Evolutionary conservation across 1,140 invertebrate genomes (phyloP).

Genomic region (Bicyclus anynana): DNA sequence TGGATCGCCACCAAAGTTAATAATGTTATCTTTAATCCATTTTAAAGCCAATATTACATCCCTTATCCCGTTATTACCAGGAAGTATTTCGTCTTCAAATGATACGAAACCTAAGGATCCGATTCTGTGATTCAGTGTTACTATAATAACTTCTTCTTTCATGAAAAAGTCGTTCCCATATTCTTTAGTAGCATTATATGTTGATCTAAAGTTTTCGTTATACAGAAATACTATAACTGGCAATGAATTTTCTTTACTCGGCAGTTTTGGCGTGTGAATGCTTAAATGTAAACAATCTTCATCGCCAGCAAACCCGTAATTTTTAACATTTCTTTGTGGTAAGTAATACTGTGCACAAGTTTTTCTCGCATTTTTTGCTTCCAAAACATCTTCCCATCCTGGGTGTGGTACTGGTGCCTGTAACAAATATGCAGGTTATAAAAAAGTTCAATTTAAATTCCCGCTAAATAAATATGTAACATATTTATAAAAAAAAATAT

Average conservation of each 20-base stretch:
- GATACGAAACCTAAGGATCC: conserved; percentile 78
- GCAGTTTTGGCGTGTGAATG: conserved; percentile 82
- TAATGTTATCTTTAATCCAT: conserved; percentile 81
- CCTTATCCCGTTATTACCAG: conserved; percentile 79
- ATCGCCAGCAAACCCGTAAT: conserved; percentile 59
- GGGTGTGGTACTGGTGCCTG: conserved; percentile 64
- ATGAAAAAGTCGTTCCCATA: conserved; percentile 79
- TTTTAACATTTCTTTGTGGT: conserved; percentile 35
- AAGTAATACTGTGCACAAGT: conserved; percentile 56
- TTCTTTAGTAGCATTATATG: conserved; percentile 68
- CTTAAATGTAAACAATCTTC: conserved; percentile 93
- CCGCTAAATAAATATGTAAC: no score
- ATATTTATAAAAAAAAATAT: no score
- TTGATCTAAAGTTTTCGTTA: conserved; percentile 81
- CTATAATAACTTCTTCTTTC: conserved; percentile 77
- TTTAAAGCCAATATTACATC: conserved; percentile 79
- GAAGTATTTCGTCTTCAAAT: conserved; percentile 78
- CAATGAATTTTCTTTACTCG: conserved; percentile 38
- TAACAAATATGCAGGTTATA: conserved; percentile 21
- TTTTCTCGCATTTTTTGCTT: conserved; percentile 58
- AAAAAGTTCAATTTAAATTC: no score
- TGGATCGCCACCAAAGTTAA: conserved; percentile 78
- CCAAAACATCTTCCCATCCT: conserved; percentile 56
- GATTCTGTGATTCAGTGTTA: conserved; percentile 78
- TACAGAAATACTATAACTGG: conserved; percentile 84